Base-by-base conservation (phyloP, 2,888 invertebrate species). In the Lysandra coridon region DNA sequence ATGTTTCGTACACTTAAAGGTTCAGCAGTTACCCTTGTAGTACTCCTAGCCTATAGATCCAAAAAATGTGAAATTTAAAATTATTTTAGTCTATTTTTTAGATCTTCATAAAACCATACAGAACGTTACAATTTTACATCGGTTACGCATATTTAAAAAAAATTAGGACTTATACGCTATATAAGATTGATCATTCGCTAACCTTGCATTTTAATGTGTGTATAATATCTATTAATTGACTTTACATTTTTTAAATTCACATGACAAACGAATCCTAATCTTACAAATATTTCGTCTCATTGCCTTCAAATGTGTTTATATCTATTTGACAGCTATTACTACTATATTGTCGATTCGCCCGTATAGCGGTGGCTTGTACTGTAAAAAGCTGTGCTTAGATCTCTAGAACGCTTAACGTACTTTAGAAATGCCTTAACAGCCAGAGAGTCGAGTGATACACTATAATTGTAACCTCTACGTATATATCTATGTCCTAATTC, bases 281-380 rank as follows among this genome's bases (percentile, higher is more conserved):
- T 77, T 78, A 82, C 80, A 80, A 80, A 79, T 80, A 80, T 82
- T 82, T 81, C 79, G 85, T 85, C 81, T 86, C 88, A 88, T 89
- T 89, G 89, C 88, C 89, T 88, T 87, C 82, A 80, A 85, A 86
- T 87, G 86, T 79, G 78, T 80, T 79, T 64, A 82, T 81, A 84
- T 83, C 79, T 81, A 82, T 53, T 84, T 81, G 81, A 80, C 83
- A 85, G 83, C 83, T 85, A 86, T 84, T 83, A 86, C 88, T 91
- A 90, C 85, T 82, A 88, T 92, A 92, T 92, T 92, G 91, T 91
- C 91, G 85, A 88, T 84, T 86, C 76, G 85, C 84, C 85, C 85
- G 86, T 86, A 85, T 84, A 83, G 87, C 87, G 84, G 86, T 86
- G 84, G 83, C 84, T 83, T 83, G 85, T 83, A 77, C 80, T 81